Evolutionary conservation across 2,888 invertebrate genomes (phyloP), one percentile per base, ranked within the genome.

Genomic region (Synanthedon andrenaeformis): DNA sequence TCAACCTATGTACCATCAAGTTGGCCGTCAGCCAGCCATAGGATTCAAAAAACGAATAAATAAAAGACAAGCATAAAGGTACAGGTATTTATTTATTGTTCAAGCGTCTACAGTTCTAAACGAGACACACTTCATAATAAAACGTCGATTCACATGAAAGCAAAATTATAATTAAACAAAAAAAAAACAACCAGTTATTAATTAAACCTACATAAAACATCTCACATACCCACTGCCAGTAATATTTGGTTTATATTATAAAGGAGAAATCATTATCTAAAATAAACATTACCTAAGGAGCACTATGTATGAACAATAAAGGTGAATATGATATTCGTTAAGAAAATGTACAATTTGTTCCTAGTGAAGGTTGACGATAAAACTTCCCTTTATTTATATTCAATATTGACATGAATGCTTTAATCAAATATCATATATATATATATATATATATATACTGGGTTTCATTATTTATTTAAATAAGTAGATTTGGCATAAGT

Each of bases 81-180:
- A 83, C 80, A 83, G 76, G 76, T 82, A 83, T 84, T 84, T 70
- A 69, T 70, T 72, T 85, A 82, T 84, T 85, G 83, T 84, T 84
- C 81, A 85, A 82, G 82, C 84, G 82, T 80, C 84, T 82, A 83
- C 83, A 76, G 79, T 76, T 72, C 77, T 79, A 74, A 72, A 76
- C 69, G 74, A 79, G 83, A 83, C 80, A 81, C 79, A 81, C 75
- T 74, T 64, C 65, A 67, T 66, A 67, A 72, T 42, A 54, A 50
- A 64, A 70, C 70, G 71, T 70, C 65, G 65, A 68, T 71, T 69
- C 69, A 67, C 74, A 68, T 65, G 71, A 76, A 76, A 79, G 76
- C 76, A 67, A 77, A 74, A 72, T 70, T 63, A 68, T 68, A 73
- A 68, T 65, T 53, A 51, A 57, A 54, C 68, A 66, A 72, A 35